These are phyloP conservation scores for human DNA, from an alignment of 2,113 vertebrate species.

Conservation along the genomic window GRCh38 chr5:75470501-75471000, in stretches of 20 bases:
- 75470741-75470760: background rate
- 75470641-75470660: background rate
- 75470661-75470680: background rate
- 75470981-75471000: background rate
- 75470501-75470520: background rate
- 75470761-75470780: background rate
- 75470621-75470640: background rate
- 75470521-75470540: background rate
- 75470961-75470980: background rate
- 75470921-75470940: background rate
- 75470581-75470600: background rate
- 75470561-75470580: background rate
- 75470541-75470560: background rate
- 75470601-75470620: background rate
- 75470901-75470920: background rate
- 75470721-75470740: background rate
- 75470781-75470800: background rate
- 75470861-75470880: background rate
- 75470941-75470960: background rate
- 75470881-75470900: background rate
- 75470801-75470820: background rate
- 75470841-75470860: background rate
- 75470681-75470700: background rate
- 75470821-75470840: background rate
- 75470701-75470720: background rate